phyloP scores from a whole-genome alignment of 2,113 vertebrate genomes.

The Poecile atricapillus region DNA sequence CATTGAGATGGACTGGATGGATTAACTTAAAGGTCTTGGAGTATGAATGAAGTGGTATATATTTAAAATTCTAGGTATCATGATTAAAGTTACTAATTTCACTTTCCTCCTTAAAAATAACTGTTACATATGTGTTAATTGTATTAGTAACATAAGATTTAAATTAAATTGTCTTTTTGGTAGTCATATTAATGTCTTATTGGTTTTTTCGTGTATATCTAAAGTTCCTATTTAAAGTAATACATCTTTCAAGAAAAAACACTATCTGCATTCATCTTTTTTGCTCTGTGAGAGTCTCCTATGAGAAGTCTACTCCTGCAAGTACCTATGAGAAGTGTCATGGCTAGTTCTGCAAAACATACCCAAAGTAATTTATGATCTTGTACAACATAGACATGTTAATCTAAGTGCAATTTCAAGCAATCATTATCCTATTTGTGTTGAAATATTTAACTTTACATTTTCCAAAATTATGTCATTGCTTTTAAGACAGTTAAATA shows the following conservation, averaged over 20 bases:
- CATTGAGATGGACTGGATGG: background rate
- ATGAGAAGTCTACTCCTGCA: too few species aligned
- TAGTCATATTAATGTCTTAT: constrained; percentile 22
- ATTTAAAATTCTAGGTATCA: background rate
- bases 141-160: constrained; percentile 21
- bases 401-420: background rate
- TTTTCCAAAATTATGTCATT: background rate
- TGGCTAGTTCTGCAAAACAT: background rate
- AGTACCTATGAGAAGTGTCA: background rate
- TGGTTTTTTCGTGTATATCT: constrained; percentile 32
- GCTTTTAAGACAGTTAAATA: background rate
- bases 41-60: background rate
- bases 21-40: background rate
- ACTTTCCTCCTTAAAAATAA: background rate
- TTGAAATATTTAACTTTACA: background rate
- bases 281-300: background rate
- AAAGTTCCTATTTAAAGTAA: constrained; percentile 46
- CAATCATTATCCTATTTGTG: background rate
- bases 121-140: background rate
- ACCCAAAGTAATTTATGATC: background rate
- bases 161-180: constrained; percentile 35
- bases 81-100: background rate
- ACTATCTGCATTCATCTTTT: constrained; percentile 6
- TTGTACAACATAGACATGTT: background rate
- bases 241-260: background rate